Conservation (phyloP, 2,888 invertebrate genomes). For the Caenorhabditis doughertyi region DNA sequence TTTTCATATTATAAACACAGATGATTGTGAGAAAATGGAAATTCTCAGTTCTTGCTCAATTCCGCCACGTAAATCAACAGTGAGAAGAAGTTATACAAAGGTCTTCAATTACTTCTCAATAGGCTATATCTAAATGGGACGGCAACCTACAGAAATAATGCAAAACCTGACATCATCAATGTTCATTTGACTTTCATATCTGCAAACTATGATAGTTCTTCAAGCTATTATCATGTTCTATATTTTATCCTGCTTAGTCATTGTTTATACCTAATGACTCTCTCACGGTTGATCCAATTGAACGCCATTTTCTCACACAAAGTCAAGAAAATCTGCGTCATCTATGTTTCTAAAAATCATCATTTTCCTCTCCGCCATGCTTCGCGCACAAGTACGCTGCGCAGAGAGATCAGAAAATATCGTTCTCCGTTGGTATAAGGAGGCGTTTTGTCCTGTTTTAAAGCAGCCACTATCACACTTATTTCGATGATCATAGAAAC, state of each 20-base stretch:
- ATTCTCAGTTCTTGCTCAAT: too few species aligned
- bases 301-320: constrained; percentile 19
- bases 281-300: constrained; percentile 10
- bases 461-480: constrained; percentile 14
- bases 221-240: background rate
- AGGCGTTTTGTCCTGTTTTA: constrained; percentile 8
- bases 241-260: background rate
- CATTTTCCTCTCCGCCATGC: constrained; percentile 6
- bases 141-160: too few species aligned
- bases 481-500: constrained; percentile 30
- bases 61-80: too few species aligned
- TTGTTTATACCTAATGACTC: background rate
- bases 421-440: constrained; percentile 28
- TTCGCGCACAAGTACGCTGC: constrained; percentile 48
- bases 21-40: too few species aligned
- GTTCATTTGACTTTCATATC: too few species aligned
- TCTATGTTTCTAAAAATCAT: constrained; percentile 34
- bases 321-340: constrained; percentile 3
- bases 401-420: constrained; percentile 56
- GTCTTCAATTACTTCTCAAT: too few species aligned
- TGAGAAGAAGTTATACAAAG: too few species aligned
- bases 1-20: too few species aligned
- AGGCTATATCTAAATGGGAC: too few species aligned
- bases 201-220: too few species aligned
- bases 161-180: too few species aligned